These are phyloP conservation scores for Drosophila erecta DNA, from an alignment of 1,140 invertebrate species.

Conservation along the genomic window DNA sequence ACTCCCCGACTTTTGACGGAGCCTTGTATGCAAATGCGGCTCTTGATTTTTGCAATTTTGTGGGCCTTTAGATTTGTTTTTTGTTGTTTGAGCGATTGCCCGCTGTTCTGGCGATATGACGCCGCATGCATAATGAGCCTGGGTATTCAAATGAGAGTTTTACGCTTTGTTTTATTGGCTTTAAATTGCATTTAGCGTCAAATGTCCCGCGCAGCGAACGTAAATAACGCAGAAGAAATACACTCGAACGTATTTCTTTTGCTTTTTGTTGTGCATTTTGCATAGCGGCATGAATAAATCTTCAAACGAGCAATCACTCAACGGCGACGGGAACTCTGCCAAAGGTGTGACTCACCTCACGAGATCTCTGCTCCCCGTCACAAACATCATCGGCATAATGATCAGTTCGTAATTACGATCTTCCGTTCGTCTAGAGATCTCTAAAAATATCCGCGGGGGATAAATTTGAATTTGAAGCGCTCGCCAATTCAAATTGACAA, in stretches of 20 bases:
- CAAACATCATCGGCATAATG: constrained; percentile 5
- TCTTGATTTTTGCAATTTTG: constrained; percentile 37
- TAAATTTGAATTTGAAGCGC: constrained; percentile 33
- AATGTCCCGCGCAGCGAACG: constrained; percentile 67
- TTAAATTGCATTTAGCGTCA: constrained; percentile 82
- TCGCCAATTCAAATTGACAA: constrained; percentile 48
- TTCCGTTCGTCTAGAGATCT: constrained; percentile 10
- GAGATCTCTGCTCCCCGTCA: constrained; percentile 1
- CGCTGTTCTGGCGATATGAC: constrained; percentile 75
- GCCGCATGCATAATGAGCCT: constrained; percentile 79
- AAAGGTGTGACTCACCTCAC: constrained; percentile 59
- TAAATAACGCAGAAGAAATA: constrained; percentile 52
- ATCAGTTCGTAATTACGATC: constrained; percentile 23
- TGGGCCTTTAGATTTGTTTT: constrained; percentile 18
- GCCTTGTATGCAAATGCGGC: constrained; percentile 71
- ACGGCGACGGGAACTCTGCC: constrained; percentile 40
- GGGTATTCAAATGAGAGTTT: constrained; percentile 73
- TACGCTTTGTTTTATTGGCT: constrained; percentile 77
- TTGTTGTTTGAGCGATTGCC: constrained; percentile 59
- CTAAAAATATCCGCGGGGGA: constrained; percentile 44
- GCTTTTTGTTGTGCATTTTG: constrained; percentile 11
- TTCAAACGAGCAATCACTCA: constrained; percentile 72
- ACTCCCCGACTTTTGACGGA: constrained; percentile 56
- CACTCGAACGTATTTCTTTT: constrained; percentile 1
- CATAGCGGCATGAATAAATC: constrained; percentile 64